Conservation (phyloP, 2,797 vertebrate species). For the Semotilus atromaculatus region DNA sequence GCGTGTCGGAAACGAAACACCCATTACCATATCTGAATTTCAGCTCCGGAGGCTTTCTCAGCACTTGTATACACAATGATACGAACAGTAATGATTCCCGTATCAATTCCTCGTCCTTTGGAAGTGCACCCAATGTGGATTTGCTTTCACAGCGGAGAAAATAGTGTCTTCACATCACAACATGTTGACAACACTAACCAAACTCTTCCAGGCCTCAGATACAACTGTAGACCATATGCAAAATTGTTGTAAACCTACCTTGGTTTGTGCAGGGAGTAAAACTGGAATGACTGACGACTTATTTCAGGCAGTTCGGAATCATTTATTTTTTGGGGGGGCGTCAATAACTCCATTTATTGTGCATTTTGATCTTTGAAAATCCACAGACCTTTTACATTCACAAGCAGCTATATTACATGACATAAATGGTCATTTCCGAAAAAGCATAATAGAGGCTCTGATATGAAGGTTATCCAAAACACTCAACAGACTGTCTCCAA, state of each 20-base stretch:
- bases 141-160: neutral
- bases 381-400: neutral
- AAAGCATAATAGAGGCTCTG: neutral
- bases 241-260: neutral
- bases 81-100: neutral
- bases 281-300: neutral
- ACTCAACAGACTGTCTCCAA: conserved; percentile 14
- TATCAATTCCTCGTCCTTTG: neutral
- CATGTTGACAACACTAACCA: neutral
- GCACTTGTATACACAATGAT: neutral
- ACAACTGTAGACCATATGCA: neutral
- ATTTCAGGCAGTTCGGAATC: neutral
- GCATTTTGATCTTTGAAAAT: neutral
- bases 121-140: neutral
- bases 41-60: neutral
- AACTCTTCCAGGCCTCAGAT: neutral
- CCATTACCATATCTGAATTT: neutral
- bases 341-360: neutral
- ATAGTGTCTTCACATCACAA: fast-evolving
- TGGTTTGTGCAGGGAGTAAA: neutral
- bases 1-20: neutral
- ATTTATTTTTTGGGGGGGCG: neutral
- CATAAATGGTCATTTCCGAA: neutral
- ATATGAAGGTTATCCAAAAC: neutral
- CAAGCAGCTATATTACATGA: neutral